Evolutionary conservation across 2,888 invertebrate species (phyloP).

Genomic region (Nomada ferruginata): DNA sequence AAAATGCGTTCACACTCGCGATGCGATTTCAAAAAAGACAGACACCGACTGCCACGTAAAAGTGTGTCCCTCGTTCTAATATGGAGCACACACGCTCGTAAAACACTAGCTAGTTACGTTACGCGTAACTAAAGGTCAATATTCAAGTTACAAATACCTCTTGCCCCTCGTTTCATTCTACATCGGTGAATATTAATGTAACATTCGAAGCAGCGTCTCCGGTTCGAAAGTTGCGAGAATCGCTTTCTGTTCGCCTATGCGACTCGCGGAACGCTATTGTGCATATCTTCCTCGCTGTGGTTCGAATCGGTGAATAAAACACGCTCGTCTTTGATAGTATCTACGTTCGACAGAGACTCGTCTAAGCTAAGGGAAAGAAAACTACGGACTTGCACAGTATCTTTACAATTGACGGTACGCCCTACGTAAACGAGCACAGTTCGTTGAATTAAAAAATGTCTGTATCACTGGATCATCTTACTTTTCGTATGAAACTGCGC

Average conservation of each 20-base stretch:
- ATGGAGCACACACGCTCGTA: constrained; percentile 14
- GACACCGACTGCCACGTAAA: constrained; percentile 20
- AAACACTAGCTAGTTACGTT: constrained; percentile 23
- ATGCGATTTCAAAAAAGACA: constrained; percentile 13
- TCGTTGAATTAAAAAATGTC: not conserved
- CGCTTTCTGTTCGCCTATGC: not conserved
- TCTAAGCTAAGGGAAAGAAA: constrained; percentile 9
- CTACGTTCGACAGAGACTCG: constrained; percentile 23
- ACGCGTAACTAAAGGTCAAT: constrained; percentile 10
- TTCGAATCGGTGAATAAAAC: constrained; percentile 9
- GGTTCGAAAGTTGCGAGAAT: constrained; percentile 24
- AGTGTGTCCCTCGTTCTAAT: constrained; percentile 9
- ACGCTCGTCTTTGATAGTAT: constrained; percentile 19
- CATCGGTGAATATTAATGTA: constrained; percentile 33
- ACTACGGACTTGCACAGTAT: not conserved
- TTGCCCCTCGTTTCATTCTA: not conserved
- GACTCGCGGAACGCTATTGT: not conserved
- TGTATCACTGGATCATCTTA: constrained; percentile 19
- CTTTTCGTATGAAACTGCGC: constrained; percentile 21
- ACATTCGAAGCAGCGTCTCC: constrained; percentile 28
- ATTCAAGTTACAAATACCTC: constrained; percentile 25
- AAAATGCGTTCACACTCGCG: constrained; percentile 10
- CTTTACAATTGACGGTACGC: constrained; percentile 12
- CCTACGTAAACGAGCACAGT: not conserved
- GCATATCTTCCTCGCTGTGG: not conserved